A percentile compares a stretch with the other conserved stretches of the same genome.
Conservation (phyloP, 1,140 invertebrate genomes). For the Orussus abietinus region DNA sequence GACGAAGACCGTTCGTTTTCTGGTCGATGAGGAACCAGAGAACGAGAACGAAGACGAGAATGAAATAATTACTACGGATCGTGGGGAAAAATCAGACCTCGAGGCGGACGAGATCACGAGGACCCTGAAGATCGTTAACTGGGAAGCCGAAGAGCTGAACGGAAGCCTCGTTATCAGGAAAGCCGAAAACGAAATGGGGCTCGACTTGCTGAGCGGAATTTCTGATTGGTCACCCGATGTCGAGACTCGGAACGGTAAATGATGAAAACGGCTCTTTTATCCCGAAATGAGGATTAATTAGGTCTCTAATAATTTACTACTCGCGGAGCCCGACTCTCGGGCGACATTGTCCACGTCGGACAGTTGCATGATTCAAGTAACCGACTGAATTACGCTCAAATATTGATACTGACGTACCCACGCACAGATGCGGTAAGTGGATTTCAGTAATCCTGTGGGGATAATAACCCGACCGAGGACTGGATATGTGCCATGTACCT, state of each 20-base stretch:
- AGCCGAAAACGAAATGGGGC: not conserved
- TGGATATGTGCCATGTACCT: too few relatives aligned
- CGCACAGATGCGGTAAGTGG: too few relatives aligned
- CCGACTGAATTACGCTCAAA: too few relatives aligned
- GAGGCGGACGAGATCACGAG: constrained; percentile 16
- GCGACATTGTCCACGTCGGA: too few relatives aligned
- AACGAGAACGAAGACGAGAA: constrained; percentile 7
- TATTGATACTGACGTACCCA: too few relatives aligned
- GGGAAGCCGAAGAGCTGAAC: constrained; percentile 3
- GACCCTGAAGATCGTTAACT: constrained; percentile 1
- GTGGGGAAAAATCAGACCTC: constrained; percentile 9
- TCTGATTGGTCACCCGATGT: constrained; percentile 16
- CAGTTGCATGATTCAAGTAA: too few relatives aligned
- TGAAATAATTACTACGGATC: not conserved
- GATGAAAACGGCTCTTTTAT: too few relatives aligned
- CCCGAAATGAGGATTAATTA: too few relatives aligned
- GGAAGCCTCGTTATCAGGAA: not conserved
- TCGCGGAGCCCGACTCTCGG: too few relatives aligned
- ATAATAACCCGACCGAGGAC: too few relatives aligned
- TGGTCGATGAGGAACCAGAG: constrained; percentile 25
- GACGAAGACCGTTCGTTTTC: constrained; percentile 38
- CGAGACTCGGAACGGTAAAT: constrained; percentile 20
- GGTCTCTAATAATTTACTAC: too few relatives aligned
- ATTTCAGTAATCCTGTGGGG: too few relatives aligned
- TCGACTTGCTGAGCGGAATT: not conserved